phyloP scores from a whole-genome alignment of 2,797 vertebrate genomes.

The Hybognathus amarus region DNA sequence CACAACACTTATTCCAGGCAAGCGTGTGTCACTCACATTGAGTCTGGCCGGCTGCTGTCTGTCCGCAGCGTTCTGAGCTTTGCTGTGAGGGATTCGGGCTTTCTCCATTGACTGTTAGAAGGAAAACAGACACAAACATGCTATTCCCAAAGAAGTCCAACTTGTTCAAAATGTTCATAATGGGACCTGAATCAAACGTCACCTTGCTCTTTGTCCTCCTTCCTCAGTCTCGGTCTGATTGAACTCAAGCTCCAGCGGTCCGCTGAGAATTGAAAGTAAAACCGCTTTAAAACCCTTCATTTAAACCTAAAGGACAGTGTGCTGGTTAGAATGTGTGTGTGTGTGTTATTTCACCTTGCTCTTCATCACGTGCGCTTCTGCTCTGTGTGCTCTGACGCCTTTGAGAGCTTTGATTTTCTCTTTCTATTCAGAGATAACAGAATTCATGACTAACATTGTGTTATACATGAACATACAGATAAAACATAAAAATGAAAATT shows the following conservation, averaged over 20 bases:
- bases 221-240: constrained; percentile 41
- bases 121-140: constrained; percentile 8
- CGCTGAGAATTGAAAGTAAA: background rate
- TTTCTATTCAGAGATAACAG: constrained; percentile 7
- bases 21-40: constrained; percentile 41
- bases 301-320: constrained; percentile 1
- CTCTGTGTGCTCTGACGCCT: constrained; percentile 39
- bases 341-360: constrained; percentile 23
- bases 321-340: background rate
- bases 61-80: constrained; percentile 31
- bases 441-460: background rate
- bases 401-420: constrained; percentile 12
- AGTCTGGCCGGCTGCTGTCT: constrained; percentile 55
- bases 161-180: background rate
- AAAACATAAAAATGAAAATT: background rate
- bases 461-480: too few species aligned
- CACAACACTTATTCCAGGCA: background rate
- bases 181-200: background rate
- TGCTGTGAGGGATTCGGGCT: constrained; percentile 20
- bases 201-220: constrained; percentile 48
- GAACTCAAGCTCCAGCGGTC: constrained; percentile 55
- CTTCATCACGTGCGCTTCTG: constrained; percentile 24
- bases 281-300: background rate
- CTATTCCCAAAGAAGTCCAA: background rate
- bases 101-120: constrained; percentile 43